Conservation (phyloP, 2,888 invertebrate species). For the Ecliptopera silaceata region DNA sequence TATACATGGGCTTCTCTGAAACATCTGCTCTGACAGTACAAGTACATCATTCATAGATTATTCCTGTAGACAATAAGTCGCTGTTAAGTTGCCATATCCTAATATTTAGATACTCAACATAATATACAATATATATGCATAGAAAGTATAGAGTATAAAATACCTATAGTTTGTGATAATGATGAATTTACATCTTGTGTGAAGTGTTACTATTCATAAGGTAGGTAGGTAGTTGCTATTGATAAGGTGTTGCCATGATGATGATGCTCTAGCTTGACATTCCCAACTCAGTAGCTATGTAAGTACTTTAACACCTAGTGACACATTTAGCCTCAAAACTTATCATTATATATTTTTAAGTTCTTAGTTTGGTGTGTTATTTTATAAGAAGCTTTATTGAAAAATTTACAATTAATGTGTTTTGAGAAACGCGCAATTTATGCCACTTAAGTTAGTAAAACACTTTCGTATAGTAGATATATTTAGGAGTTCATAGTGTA, state of each 20-base stretch:
- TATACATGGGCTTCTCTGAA: too few relatives aligned
- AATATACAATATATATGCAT: constrained; percentile 68
- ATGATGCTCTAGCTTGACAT: constrained; percentile 6
- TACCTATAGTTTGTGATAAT: constrained; percentile 80
- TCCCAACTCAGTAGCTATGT: constrained; percentile 8
- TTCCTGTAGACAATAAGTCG: constrained; percentile 82
- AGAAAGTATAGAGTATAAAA: constrained; percentile 72
- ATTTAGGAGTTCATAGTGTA: too few relatives aligned
- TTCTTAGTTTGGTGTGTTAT: too few relatives aligned
- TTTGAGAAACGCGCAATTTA: too few relatives aligned
- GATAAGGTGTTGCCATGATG: background rate
- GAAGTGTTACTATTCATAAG: constrained; percentile 28
- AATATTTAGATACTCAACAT: constrained; percentile 78
- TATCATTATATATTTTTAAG: too few relatives aligned
- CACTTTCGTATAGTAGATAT: too few relatives aligned
- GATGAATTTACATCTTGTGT: constrained; percentile 80
- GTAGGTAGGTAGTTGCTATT: constrained; percentile 17
- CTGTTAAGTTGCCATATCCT: constrained; percentile 81
- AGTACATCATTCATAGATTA: constrained; percentile 53
- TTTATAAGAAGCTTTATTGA: too few relatives aligned
- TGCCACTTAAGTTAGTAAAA: too few relatives aligned
- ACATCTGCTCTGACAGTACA: constrained; percentile 16
- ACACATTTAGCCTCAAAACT: background rate
- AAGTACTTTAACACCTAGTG: background rate
- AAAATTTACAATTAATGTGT: too few relatives aligned